Conservation (phyloP, 2,113 vertebrate genomes). For the Limnothrissa miodon region DNA sequence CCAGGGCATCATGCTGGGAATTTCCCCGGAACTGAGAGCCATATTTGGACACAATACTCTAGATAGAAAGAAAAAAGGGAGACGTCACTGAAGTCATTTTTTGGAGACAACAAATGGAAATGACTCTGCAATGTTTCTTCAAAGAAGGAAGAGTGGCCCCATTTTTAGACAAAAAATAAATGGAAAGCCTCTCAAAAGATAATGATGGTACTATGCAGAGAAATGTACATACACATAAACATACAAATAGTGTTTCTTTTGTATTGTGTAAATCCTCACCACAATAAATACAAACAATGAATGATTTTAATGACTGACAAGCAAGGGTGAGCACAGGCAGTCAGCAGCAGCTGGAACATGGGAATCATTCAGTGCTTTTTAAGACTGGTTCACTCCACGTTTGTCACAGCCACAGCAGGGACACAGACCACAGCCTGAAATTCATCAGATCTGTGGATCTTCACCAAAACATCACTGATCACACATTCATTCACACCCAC, state of each 20-base stretch:
- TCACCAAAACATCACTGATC: not conserved
- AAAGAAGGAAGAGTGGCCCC: not conserved
- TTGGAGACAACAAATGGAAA: not conserved
- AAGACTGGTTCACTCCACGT: not conserved
- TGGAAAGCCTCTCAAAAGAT: not conserved
- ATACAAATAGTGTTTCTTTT: not conserved
- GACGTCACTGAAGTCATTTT: not conserved
- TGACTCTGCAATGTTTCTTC: not conserved
- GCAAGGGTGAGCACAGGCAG: not conserved
- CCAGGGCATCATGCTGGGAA: conserved; percentile 90
- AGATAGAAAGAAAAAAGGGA: conserved; percentile 35
- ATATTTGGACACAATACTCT: conserved; percentile 90
- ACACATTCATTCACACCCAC: not conserved
- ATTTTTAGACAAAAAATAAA: not conserved
- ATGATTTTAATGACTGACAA: not conserved
- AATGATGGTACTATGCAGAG: not conserved
- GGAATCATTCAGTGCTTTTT: not conserved
- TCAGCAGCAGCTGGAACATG: not conserved
- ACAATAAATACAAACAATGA: not conserved
- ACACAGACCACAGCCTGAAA: not conserved
- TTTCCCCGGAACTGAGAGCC: conserved; percentile 91
- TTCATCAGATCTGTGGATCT: not conserved
- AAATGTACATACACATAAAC: not conserved
- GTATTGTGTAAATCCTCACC: not conserved
- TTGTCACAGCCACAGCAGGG: not conserved